These are phyloP conservation scores for Pterobdella sp. DNA, from an alignment of 2,888 invertebrate genomes.

Conservation along the genomic window DNA sequence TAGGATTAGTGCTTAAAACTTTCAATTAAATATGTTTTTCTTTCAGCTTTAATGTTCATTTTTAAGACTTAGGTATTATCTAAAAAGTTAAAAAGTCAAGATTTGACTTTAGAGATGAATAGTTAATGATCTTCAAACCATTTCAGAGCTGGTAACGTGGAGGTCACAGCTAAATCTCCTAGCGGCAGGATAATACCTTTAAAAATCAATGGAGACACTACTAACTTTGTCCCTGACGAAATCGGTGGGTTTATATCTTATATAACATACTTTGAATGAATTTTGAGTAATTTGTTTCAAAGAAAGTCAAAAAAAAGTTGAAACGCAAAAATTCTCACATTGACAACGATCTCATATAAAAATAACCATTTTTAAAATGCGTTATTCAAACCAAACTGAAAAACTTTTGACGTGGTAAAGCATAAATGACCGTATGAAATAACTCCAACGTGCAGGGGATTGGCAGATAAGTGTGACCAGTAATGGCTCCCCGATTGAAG, in stretches of 20 bases:
- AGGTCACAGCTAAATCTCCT: constrained; percentile 85
- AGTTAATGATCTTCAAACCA: neutral
- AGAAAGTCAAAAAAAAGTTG: neutral
- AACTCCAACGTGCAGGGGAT: constrained; percentile 55
- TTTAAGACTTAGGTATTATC: too few species aligned
- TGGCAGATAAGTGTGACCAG: constrained; percentile 94
- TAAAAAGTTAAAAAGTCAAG: too few species aligned
- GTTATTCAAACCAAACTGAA: too few species aligned
- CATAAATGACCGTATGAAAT: neutral
- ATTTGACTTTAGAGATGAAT: too few species aligned
- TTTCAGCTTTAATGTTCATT: too few species aligned
- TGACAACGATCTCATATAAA: too few species aligned
- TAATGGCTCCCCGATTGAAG: constrained; percentile 87
- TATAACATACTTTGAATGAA: neutral
- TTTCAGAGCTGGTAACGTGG: constrained; percentile 65
- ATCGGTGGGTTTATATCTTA: constrained; percentile 61
- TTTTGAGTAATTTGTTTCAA: neutral
- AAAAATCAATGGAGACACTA: constrained; percentile 62
- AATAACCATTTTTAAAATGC: too few species aligned
- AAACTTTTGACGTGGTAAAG: neutral
- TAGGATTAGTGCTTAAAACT: too few species aligned
- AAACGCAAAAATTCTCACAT: too few species aligned
- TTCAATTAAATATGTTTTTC: too few species aligned
- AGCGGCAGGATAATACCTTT: constrained; percentile 74
- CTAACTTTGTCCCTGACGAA: constrained; percentile 93